These are phyloP conservation scores for Lysandra coridon DNA, from an alignment of 2,888 invertebrate species.

Conservation along the genomic window DNA sequence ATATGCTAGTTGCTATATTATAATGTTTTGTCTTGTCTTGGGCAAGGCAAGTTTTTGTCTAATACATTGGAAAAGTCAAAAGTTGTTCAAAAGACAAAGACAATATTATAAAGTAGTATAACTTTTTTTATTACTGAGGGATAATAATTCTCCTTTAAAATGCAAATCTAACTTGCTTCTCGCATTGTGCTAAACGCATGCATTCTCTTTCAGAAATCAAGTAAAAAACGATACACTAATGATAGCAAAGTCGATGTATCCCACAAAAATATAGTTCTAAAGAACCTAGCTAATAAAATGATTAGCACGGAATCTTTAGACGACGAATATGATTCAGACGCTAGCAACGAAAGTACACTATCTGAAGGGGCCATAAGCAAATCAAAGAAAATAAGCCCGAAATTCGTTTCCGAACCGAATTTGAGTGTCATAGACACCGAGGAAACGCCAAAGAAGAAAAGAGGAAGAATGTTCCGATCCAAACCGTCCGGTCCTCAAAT, in stretches of 20 bases:
- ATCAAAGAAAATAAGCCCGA: conserved; percentile 66
- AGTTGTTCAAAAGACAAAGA: no score
- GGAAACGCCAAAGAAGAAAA: conserved; percentile 73
- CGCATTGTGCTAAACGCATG: conserved; percentile 47
- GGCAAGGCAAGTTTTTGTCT: no score
- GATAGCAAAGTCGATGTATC: conserved; percentile 65
- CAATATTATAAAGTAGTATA: no score
- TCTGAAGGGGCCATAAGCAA: conserved; percentile 67
- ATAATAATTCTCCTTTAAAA: not conserved
- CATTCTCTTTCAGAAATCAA: conserved; percentile 64
- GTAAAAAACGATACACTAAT: conserved; percentile 64
- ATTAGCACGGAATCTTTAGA: conserved; percentile 66
- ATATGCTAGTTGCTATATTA: no score
- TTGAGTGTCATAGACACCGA: conserved; percentile 64
- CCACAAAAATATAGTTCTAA: conserved; percentile 70
- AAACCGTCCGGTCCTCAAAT: conserved; percentile 60
- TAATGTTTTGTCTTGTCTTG: no score
- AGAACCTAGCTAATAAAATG: conserved; percentile 71
- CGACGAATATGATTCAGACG: conserved; percentile 68
- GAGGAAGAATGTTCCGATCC: conserved; percentile 66
- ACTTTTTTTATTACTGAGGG: no score
- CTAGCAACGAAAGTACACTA: conserved; percentile 70
- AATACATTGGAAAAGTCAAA: no score
- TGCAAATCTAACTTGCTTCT: conserved; percentile 35
- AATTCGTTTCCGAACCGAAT: conserved; percentile 76